Conservation (phyloP, 2,113 vertebrate genomes). For the Ochotona princeps region DNA sequence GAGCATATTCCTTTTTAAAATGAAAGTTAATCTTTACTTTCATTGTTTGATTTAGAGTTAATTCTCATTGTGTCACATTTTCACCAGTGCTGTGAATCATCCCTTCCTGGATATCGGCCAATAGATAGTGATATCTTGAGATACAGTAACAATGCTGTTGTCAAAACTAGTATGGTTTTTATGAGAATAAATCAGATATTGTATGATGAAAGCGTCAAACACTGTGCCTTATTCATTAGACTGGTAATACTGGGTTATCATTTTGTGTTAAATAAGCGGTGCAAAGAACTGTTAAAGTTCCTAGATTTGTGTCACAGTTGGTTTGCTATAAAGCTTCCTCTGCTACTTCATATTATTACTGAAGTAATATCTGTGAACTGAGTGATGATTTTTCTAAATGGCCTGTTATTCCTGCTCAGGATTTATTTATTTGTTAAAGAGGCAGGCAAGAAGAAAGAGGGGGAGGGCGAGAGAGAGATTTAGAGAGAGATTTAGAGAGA, state of each 20-base stretch:
- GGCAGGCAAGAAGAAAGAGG: no score
- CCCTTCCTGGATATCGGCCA: not conserved
- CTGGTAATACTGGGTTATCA: not conserved
- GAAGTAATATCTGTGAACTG: not conserved
- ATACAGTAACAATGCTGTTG: constrained; percentile 15
- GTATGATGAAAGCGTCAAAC: not conserved
- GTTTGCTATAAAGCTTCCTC: not conserved
- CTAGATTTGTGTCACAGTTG: not conserved
- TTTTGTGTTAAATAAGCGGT: not conserved
- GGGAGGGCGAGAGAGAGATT: no score
- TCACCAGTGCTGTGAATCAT: constrained; percentile 45
- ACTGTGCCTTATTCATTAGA: not conserved
- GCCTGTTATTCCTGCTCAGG: no score
- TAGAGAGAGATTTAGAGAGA: no score
- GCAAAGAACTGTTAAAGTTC: not conserved
- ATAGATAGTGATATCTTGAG: constrained; percentile 2
- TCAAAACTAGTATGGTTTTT: not conserved
- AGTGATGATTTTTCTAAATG: not conserved
- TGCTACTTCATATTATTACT: not conserved
- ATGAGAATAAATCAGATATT: not conserved
- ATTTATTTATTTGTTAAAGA: no score
- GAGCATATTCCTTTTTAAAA: constrained; percentile 41
- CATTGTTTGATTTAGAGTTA: constrained; percentile 25
- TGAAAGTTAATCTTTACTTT: constrained; percentile 45
- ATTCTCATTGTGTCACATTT: not conserved